Evolutionary conservation across 2,888 invertebrate genomes (phyloP).

Genomic region (Terebella lapidaria): DNA sequence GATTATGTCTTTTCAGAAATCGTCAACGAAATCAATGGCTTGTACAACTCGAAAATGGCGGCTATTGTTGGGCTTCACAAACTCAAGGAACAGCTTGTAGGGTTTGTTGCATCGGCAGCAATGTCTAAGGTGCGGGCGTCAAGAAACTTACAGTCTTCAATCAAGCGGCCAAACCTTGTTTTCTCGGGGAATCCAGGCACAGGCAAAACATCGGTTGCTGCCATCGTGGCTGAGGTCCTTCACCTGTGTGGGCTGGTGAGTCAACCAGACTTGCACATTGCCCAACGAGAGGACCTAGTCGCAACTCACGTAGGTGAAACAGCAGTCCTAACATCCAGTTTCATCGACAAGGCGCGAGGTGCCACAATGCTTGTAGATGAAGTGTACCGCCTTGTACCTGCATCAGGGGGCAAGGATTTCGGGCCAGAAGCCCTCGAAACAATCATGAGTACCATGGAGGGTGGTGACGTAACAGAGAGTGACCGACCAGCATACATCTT

Average conservation of each 20-base stretch:
- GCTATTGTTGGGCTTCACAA: too few relatives aligned
- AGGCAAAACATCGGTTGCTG: neutral
- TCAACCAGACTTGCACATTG: neutral
- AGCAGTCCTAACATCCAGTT: neutral
- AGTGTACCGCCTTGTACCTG: neutral
- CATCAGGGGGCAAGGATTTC: neutral
- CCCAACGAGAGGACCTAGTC: neutral
- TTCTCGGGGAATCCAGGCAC: too few relatives aligned
- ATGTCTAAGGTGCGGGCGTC: too few relatives aligned
- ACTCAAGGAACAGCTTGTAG: too few relatives aligned
- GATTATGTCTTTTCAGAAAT: too few relatives aligned
- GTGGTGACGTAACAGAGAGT: neutral
- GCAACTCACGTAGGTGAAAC: neutral
- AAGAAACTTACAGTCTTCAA: too few relatives aligned
- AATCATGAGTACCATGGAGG: neutral
- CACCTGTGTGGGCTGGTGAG: neutral
- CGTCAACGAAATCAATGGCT: too few relatives aligned
- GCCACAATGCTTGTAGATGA: neutral
- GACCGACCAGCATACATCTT: neutral
- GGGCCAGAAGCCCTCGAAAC: neutral
- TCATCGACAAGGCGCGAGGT: neutral
- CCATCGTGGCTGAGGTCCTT: neutral
- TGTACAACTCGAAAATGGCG: too few relatives aligned
- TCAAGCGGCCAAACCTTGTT: too few relatives aligned
- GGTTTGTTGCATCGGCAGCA: too few relatives aligned